Conservation (phyloP, 2,888 invertebrate species). For the Cheilosia grossa region DNA sequence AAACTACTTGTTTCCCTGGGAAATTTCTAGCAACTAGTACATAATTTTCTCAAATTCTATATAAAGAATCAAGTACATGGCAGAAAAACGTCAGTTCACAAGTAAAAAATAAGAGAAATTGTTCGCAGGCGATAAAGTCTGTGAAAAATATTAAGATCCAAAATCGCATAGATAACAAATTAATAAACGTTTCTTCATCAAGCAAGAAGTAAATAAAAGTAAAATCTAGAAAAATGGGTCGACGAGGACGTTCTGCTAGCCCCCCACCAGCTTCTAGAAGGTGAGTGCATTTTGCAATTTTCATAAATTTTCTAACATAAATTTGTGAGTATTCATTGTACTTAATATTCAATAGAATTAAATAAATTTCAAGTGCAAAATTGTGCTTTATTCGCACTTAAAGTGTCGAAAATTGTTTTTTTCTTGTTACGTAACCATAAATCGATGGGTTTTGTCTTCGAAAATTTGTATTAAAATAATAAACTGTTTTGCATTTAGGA, state of each 20-base stretch:
- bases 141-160: constrained; percentile 18
- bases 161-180: constrained; percentile 17
- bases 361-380: neutral
- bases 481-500: constrained; percentile 68
- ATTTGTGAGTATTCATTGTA: neutral
- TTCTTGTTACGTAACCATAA: constrained; percentile 55
- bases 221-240: constrained; percentile 85
- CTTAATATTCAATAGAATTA: neutral
- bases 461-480: constrained; percentile 2
- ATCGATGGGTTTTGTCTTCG: neutral
- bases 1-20: neutral
- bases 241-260: constrained; percentile 89
- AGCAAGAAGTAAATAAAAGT: constrained; percentile 58
- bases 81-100: constrained; percentile 56
- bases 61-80: constrained; percentile 58
- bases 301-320: constrained; percentile 20
- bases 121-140: constrained; percentile 3
- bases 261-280: constrained; percentile 87
- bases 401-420: constrained; percentile 25
- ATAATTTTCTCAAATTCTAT: constrained; percentile 30
- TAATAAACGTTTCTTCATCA: constrained; percentile 2
- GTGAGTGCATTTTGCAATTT: constrained; percentile 81
- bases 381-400: neutral
- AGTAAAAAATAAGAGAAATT: constrained; percentile 49
- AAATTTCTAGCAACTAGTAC: constrained; percentile 71